phyloP scores from a whole-genome alignment of 2,113 vertebrate genomes.

The Prinia subflava region DNA sequence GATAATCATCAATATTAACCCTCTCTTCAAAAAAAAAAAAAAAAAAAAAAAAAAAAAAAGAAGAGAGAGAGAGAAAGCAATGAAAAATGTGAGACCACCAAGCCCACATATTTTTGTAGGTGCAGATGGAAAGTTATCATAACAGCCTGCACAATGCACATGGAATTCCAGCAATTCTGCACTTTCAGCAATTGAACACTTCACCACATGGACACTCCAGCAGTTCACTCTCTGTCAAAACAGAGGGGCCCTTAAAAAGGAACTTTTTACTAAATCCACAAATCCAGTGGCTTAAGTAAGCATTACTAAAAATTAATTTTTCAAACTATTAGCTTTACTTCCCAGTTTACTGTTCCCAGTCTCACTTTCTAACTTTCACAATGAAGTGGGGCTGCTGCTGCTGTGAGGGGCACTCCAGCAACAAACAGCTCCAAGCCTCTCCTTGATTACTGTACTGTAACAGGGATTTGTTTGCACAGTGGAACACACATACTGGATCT shows the following conservation, averaged over 20 bases:
- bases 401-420: neutral
- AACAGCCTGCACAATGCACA: neutral
- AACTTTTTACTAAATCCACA: neutral
- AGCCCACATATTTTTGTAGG: neutral
- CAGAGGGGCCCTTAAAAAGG: neutral
- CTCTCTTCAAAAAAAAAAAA: accelerated
- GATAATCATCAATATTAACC: neutral
- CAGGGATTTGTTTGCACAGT: neutral
- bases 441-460: neutral
- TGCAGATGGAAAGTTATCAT: neutral
- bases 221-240: neutral
- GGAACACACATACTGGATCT: neutral
- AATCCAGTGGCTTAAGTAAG: neutral
- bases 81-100: neutral
- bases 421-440: neutral
- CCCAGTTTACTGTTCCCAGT: neutral
- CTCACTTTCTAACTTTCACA: neutral
- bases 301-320: neutral
- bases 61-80: neutral
- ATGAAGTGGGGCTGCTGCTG: neutral
- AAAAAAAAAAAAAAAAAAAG: too few species aligned
- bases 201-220: neutral
- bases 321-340: neutral
- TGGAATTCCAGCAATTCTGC: neutral
- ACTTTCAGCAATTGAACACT: neutral